Evolutionary conservation across 2,113 vertebrate genomes (phyloP).

Genomic region (Anhinga anhinga): DNA sequence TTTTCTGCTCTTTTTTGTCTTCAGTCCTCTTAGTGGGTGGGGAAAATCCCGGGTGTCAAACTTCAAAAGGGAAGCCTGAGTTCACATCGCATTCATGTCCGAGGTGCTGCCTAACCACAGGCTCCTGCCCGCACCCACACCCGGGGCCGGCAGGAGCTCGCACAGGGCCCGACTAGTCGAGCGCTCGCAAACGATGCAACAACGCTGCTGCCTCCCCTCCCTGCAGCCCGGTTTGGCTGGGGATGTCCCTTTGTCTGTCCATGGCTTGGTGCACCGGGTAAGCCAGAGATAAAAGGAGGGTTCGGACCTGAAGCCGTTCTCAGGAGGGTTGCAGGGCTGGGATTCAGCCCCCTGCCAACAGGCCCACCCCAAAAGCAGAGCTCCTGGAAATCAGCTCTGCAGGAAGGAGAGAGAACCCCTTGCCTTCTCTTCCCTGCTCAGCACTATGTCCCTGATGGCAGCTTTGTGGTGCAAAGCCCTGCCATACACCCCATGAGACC

Average conservation of each 20-base stretch:
- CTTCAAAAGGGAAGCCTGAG: constrained; percentile 75
- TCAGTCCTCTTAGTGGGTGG: constrained; percentile 62
- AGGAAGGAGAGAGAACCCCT: neutral
- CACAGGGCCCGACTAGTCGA: rapidly evolving
- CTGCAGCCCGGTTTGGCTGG: rapidly evolving
- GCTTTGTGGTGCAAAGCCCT: neutral
- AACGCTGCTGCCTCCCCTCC: neutral
- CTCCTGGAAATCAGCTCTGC: neutral
- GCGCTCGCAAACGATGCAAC: neutral
- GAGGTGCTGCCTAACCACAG: constrained; percentile 33
- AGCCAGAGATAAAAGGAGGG: neutral
- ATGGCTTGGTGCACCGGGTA: no score
- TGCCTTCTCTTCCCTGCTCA: neutral
- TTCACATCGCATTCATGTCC: constrained; percentile 64
- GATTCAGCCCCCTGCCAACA: neutral
- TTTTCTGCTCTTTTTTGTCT: constrained; percentile 15
- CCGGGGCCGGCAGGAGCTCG: neutral
- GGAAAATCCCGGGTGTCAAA: constrained; percentile 74
- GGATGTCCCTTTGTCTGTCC: rapidly evolving
- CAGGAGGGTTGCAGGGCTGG: neutral
- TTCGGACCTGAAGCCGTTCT: neutral
- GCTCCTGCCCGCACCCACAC: constrained; percentile 56
- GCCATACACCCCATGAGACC: neutral
- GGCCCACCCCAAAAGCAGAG: neutral
- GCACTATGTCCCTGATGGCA: neutral